Conservation (phyloP, 1,140 invertebrate species). For the Sitophilus oryzae region DNA sequence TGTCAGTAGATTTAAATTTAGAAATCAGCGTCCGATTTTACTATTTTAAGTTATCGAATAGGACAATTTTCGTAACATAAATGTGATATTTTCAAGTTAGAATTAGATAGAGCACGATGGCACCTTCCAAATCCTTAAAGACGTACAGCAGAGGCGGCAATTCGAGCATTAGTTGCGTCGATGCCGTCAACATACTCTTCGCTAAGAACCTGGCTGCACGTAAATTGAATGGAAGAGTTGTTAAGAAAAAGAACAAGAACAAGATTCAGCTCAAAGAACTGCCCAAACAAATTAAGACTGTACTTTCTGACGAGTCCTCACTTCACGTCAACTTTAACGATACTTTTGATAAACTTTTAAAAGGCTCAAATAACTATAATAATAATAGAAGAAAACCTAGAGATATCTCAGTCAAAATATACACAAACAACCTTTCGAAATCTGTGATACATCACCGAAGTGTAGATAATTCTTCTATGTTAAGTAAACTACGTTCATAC, state of each 20-base stretch:
- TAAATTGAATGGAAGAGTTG: not conserved
- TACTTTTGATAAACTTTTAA: constrained; percentile 12
- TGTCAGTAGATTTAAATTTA: too few species aligned
- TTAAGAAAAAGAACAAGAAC: not conserved
- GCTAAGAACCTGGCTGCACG: not conserved
- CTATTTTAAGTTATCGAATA: too few species aligned
- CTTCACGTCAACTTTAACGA: constrained; percentile 7
- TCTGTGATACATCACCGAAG: not conserved
- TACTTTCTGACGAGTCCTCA: constrained; percentile 5
- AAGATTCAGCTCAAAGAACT: constrained; percentile 9
- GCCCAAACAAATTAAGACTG: constrained; percentile 4
- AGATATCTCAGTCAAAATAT: not conserved
- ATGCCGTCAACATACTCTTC: constrained; percentile 9
- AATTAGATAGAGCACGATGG: constrained; percentile 3
- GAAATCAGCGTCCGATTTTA: too few species aligned
- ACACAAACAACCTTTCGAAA: not conserved
- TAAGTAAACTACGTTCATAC: constrained; percentile 1
- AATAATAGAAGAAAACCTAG: not conserved
- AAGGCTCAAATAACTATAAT: not conserved
- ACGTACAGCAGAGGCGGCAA: constrained; percentile 10
- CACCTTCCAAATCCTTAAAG: not conserved
- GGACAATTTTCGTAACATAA: too few species aligned
- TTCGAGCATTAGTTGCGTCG: not conserved
- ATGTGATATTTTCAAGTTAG: too few species aligned
- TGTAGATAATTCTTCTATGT: not conserved